Base-by-base conservation (phyloP, 2,888 invertebrate genomes). In the Dioctria rufipes region DNA sequence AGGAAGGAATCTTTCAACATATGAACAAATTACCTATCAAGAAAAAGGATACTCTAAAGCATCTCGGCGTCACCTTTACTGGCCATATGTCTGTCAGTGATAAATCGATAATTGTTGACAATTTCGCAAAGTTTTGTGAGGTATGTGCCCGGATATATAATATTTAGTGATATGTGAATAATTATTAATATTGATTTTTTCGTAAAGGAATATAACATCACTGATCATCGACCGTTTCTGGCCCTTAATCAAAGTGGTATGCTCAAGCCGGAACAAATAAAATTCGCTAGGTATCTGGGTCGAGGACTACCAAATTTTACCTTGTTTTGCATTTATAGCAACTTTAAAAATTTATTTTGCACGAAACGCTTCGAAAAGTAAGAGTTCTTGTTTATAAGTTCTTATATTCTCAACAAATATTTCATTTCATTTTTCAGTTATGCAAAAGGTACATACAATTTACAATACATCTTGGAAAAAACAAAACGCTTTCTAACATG, bases 321-420 rank as follows among this genome's bases (percentile, higher is more conserved):
- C 81, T 86, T 89, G 81, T 89, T 89, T 84, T 89, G 88, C 88
- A 89, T 89, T 88, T 89, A 89, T 85, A 89, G 89, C 86, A 89
- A 89, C 85, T 89, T 88, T 85, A 89, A 89, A 85, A 89, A 89
- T 86, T 85, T 89, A 69, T 89, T 89, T 84, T 89, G 88, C 86
- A 88, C 89, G 83, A 89, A 89, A 86, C 88, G 88, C 85, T 89
- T 89, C 81, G 88, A 89, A 86, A 88, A 87, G 88, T 89, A 86
- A 85, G 87, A 86, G 46, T 37, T 5, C 13, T n/a, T 65, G 42
- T 2, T 5, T 4, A 40, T 65, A 8, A 3, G 11, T 25, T 25
- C 2, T 25, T 25, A 25, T 25, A 25, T 25, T 25, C 25, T 25
- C 25, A 25, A 2, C 25, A 25, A 25, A 25, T 25, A 25, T 25